These are phyloP conservation scores for Hoplodrina ambigua DNA, from an alignment of 2,888 invertebrate genomes.

Conservation along the genomic window DNA sequence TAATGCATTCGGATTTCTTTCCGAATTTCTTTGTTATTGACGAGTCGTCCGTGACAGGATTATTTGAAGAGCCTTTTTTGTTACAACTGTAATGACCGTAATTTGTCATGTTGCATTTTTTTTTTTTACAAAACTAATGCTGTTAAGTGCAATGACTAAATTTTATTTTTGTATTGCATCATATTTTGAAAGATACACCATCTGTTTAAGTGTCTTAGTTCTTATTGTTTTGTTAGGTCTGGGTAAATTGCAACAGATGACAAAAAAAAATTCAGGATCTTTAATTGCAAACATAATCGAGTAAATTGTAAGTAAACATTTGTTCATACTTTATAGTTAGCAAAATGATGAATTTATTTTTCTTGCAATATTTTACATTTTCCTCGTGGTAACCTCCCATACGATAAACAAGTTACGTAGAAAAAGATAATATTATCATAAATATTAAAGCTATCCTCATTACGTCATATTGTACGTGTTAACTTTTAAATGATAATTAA, in stretches of 20 bases:
- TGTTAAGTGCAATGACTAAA: background rate
- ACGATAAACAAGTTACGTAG: background rate
- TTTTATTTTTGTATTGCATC: background rate
- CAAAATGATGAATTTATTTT: background rate
- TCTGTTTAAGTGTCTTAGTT: constrained; percentile 1
- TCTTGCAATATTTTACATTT: background rate
- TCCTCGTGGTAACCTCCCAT: background rate
- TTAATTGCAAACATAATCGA: background rate
- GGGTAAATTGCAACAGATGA: background rate
- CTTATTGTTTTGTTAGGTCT: background rate
- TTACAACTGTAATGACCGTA: constrained; percentile 15
- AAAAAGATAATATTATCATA: background rate
- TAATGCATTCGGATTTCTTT: constrained; percentile 37
- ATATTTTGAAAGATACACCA: background rate
- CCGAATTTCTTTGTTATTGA: constrained; percentile 47
- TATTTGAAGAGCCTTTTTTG: constrained; percentile 11
- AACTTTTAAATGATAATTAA: background rate
- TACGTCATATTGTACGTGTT: background rate
- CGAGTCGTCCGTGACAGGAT: constrained; percentile 35
- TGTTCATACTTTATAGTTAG: background rate
- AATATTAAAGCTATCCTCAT: background rate
- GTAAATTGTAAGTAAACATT: background rate
- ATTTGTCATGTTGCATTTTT: constrained; percentile 20
- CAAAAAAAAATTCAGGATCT: background rate
- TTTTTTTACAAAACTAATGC: background rate